phyloP scores from a whole-genome alignment of 2,113 vertebrate species.

The Pelecanoides urinatrix region DNA sequence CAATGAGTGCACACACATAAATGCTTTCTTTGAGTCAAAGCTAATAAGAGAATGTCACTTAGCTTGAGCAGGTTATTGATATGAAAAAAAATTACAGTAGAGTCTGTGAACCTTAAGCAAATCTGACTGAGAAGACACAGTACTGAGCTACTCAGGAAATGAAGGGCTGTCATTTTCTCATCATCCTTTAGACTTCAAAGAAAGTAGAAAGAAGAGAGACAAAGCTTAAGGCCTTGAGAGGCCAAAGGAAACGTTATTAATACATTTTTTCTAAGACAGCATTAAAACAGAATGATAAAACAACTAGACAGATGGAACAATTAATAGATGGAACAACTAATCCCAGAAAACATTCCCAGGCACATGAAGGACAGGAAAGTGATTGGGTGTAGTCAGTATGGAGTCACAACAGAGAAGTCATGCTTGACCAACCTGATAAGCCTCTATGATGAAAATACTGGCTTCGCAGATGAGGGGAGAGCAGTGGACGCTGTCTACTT shows the following conservation, averaged over 20 bases:
- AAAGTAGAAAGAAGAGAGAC: not conserved
- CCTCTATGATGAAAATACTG: not conserved
- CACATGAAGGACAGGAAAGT: not conserved
- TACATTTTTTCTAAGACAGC: not conserved
- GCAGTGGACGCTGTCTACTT: not conserved
- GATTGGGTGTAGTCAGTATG: not conserved
- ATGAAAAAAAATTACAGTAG: not conserved
- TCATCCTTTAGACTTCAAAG: not conserved
- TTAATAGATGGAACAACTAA: not conserved
- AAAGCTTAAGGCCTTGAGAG: not conserved
- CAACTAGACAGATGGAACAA: not conserved
- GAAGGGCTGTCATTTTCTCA: not conserved
- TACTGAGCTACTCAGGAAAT: not conserved
- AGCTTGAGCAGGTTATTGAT: not conserved
- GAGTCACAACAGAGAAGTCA: not conserved
- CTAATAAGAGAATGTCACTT: not conserved
- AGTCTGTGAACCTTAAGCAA: not conserved
- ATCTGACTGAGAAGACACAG: not conserved
- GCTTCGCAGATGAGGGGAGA: not conserved
- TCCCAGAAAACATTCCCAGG: not conserved
- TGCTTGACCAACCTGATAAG: not conserved
- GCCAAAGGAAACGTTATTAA: not conserved
- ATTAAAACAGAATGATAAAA: not conserved
- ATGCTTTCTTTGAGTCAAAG: not conserved
- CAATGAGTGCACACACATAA: not conserved